A percentile compares a stretch with the other conserved stretches of the same genome.
phyloP scores from a whole-genome alignment of 2,888 invertebrate genomes.

The Dysmachus trigonus region DNA sequence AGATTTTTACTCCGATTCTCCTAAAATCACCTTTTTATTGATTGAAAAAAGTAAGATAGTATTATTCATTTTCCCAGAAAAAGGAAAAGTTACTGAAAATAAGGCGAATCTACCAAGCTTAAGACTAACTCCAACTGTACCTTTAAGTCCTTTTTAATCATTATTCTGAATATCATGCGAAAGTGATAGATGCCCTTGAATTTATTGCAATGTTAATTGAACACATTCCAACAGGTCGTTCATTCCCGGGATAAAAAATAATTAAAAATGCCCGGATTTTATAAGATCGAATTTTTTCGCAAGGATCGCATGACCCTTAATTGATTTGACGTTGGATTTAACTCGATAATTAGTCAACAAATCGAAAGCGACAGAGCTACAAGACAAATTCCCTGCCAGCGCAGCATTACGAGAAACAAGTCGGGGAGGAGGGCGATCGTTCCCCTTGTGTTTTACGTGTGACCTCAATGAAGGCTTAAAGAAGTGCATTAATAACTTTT shows the following conservation, averaged over 20 bases:
- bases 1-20: too few species aligned
- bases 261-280: not conserved
- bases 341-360: constrained; percentile 3
- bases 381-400: constrained; percentile 17
- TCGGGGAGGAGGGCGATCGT: not conserved
- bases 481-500: constrained; percentile 53
- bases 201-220: not conserved
- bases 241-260: not conserved
- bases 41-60: too few species aligned
- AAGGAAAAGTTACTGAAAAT: not conserved
- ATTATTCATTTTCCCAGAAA: too few species aligned
- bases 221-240: not conserved
- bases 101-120: not conserved
- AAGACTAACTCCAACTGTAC: not conserved
- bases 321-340: constrained; percentile 8
- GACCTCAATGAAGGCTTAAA: constrained; percentile 34
- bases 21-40: too few species aligned
- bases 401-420: constrained; percentile 25
- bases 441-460: constrained; percentile 16
- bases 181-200: not conserved
- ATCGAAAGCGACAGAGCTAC: constrained; percentile 13
- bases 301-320: not conserved
- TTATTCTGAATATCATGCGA: not conserved
- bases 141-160: not conserved
- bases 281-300: not conserved